Evolutionary conservation across 1,140 invertebrate species (phyloP).

Genomic region (Chymomyza costata): DNA sequence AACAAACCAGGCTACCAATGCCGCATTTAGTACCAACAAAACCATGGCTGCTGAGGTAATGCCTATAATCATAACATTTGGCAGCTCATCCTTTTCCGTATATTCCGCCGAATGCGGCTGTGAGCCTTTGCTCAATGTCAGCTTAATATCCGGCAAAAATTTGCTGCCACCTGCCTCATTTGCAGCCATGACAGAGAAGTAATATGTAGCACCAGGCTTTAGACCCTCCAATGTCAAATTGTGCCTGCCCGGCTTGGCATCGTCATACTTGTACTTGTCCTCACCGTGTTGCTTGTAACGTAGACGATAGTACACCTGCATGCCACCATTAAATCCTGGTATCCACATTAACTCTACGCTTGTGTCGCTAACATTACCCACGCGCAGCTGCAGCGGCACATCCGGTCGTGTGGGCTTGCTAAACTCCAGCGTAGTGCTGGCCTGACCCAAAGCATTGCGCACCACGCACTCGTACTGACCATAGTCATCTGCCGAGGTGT

Average conservation of each 20-base stretch:
- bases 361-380: slow-evolving; percentile 91
- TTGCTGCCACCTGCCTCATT: slow-evolving; percentile 91
- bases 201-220: slow-evolving; percentile 88
- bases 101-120: slow-evolving; percentile 81
- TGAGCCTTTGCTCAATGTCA: slow-evolving; percentile 77
- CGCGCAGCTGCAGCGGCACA: slow-evolving; percentile 82
- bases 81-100: slow-evolving; percentile 81
- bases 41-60: slow-evolving; percentile 86
- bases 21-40: slow-evolving; percentile 86
- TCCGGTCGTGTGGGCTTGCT: slow-evolving; percentile 92
- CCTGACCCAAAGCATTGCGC: slow-evolving; percentile 89
- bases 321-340: slow-evolving; percentile 95
- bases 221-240: slow-evolving; percentile 82
- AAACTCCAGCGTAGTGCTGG: slow-evolving; percentile 85
- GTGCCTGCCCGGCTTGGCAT: slow-evolving; percentile 85
- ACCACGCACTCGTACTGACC: slow-evolving; percentile 92
- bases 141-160: slow-evolving; percentile 86
- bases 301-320: slow-evolving; percentile 87
- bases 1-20: slow-evolving; percentile 88
- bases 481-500: slow-evolving; percentile 89
- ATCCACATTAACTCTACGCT: slow-evolving; percentile 90
- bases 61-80: slow-evolving; percentile 87
- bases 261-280: slow-evolving; percentile 83
- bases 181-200: slow-evolving; percentile 90
- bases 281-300: slow-evolving; percentile 77